A percentile compares a stretch with the other conserved stretches of the same genome.
Conservation (phyloP, 1,140 invertebrate species). For the Anastrepha ludens region DNA sequence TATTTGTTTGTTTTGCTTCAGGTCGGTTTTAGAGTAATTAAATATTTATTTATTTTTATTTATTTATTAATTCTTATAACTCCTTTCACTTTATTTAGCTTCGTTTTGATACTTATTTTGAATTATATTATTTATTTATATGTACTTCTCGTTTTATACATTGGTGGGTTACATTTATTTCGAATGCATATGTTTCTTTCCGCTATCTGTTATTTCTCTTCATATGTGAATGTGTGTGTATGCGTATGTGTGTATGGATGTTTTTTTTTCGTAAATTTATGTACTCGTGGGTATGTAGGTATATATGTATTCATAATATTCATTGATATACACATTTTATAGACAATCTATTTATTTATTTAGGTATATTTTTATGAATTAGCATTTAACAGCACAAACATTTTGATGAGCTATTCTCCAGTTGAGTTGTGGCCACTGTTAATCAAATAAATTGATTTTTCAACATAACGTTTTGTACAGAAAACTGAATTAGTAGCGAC, state of each 20-base stretch:
- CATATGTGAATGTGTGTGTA: background rate
- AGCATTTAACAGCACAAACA: slow-evolving; percentile 51
- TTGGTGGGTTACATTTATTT: slow-evolving; percentile 49
- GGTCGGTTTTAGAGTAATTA: background rate
- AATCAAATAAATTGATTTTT: background rate
- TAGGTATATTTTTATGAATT: slow-evolving; percentile 29
- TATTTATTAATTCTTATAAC: background rate
- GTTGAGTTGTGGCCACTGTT: slow-evolving; percentile 47
- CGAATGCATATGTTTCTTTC: slow-evolving; percentile 37
- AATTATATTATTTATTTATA: slow-evolving; percentile 13
- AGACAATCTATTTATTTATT: slow-evolving; percentile 46
- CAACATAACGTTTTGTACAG: background rate
- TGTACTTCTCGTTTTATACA: background rate
- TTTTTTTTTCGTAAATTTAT: background rate
- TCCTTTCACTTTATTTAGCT: background rate
- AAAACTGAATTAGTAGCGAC: background rate
- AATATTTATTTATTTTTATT: slow-evolving; percentile 9
- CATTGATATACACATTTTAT: background rate
- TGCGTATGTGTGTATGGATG: background rate
- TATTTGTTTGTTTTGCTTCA: background rate
- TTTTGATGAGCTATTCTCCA: slow-evolving; percentile 52
- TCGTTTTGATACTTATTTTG: background rate
- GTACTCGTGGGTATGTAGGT: background rate
- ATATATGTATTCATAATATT: background rate
- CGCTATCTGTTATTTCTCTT: background rate